Base-by-base conservation (phyloP, 2,113 vertebrate species). In the Platysteira castanea region DNA sequence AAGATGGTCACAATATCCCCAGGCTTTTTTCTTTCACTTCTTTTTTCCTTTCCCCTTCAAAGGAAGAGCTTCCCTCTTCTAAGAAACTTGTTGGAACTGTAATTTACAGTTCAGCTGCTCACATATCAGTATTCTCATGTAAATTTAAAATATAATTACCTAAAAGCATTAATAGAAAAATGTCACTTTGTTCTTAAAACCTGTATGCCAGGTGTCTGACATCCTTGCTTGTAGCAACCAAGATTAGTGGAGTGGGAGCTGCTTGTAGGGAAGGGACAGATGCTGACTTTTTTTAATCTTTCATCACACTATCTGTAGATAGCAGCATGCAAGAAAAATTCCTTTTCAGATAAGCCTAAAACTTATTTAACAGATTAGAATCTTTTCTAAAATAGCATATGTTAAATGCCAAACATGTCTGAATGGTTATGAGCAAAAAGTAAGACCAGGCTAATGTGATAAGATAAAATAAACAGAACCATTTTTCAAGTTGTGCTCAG, bases 361-460 rank as follows among this genome's bases (percentile, higher is more conserved):
- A 96, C 76, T 89, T 96, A 97, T 97, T 98, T 96, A 94, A 95
- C 70, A 96, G 93, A 97, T 96, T 96, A 83, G 56, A 89, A 84
- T 96, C 90, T 97, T 88, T 94, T 90, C 35, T 46, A 91, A 60
- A 84, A 70, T 88, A 80, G 73, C 81, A 50, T 92, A 84, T 96
- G 79, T 96, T 96, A 95, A 97, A 97, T 95, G 93, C 61, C 96
- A 97, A 87, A 80, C 27, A 20, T 65, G 46, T 75, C 71, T 93
- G 57, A 93, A 60, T 77, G 89, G 80, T 77, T 96, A 68, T 92
- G 30, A 96, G 77, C 47, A 90, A 96, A 96, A 97, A 88, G 67
- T 88, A 96, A 88, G 88, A 82, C 18, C 68, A 86, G 73, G 37
- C 54, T 96, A 96, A 89, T 57, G 49, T 86, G 71, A 93, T 96